These are phyloP conservation scores for Myotis lucifugus DNA, from an alignment of 2,113 vertebrate genomes.

Conservation along the genomic window DNA sequence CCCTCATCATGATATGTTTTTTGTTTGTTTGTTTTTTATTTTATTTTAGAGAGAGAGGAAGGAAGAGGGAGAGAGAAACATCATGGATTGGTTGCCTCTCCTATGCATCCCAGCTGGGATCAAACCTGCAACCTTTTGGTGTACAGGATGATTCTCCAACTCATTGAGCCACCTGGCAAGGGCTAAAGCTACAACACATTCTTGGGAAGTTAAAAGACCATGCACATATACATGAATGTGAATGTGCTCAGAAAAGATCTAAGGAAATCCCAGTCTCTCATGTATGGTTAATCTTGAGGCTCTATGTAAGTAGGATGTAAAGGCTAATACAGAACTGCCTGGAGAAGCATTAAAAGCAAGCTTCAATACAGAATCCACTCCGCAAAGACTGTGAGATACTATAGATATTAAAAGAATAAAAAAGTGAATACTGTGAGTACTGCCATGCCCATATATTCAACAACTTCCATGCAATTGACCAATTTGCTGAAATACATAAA, in stretches of 20 bases:
- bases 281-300: neutral
- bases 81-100: too few relatives aligned
- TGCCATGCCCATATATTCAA: neutral
- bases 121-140: too few relatives aligned
- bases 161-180: too few relatives aligned
- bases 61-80: too few relatives aligned
- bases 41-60: too few relatives aligned
- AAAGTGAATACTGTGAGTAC: neutral
- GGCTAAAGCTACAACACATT: neutral
- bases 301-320: neutral
- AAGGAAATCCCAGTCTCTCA: neutral
- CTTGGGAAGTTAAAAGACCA: neutral
- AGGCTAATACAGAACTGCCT: neutral
- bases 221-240: fast-evolving
- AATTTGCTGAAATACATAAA: neutral
- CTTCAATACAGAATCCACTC: neutral
- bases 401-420: neutral
- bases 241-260: neutral
- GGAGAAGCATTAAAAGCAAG: neutral
- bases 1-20: too few relatives aligned
- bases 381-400: neutral
- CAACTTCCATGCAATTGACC: neutral
- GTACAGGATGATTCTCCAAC: too few relatives aligned
- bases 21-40: too few relatives aligned
- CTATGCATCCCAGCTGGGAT: too few relatives aligned